Conservation (phyloP, 2,888 invertebrate species). For the Eurytoma californica region DNA sequence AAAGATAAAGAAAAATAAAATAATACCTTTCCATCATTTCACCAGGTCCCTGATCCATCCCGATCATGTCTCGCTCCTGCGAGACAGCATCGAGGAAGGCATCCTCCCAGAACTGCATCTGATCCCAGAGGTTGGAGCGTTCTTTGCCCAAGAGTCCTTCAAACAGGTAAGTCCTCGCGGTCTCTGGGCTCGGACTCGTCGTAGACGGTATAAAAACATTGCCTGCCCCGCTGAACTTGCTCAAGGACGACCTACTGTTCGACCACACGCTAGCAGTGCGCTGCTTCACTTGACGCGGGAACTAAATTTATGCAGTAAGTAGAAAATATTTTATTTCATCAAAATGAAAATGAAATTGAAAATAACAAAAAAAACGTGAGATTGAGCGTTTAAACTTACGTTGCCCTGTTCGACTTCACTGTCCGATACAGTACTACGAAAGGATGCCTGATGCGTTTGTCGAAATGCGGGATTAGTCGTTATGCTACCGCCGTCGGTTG, state of each 20-base stretch:
- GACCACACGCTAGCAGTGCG: conserved; percentile 94
- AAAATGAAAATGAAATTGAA: background rate
- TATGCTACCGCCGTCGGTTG: conserved; percentile 85
- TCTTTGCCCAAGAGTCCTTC: conserved; percentile 86
- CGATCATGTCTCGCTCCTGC: conserved; percentile 98
- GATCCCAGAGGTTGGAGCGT: conserved; percentile 94
- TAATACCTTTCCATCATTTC: conserved; percentile 96
- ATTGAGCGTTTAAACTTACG: conserved; percentile 79
- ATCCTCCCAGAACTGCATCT: conserved; percentile 99
- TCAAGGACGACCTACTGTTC: conserved; percentile 86
- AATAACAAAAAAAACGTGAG: background rate
- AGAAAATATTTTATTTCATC: background rate
- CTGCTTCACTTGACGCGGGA: conserved; percentile 84
- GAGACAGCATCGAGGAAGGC: conserved; percentile 98
- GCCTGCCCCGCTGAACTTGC: conserved; percentile 90
- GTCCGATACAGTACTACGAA: conserved; percentile 95
- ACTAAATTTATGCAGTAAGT: conserved; percentile 73
- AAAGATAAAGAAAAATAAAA: too few relatives aligned
- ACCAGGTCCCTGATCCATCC: conserved; percentile 99
- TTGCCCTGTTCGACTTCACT: conserved; percentile 93
- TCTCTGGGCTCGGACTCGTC: conserved; percentile 92
- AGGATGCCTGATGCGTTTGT: conserved; percentile 83
- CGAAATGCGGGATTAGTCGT: conserved; percentile 87
- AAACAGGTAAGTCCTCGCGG: conserved; percentile 92
- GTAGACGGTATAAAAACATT: conserved; percentile 88